These are phyloP conservation scores for Torymus tubicola DNA, from an alignment of 2,888 invertebrate genomes.

Conservation along the genomic window DNA sequence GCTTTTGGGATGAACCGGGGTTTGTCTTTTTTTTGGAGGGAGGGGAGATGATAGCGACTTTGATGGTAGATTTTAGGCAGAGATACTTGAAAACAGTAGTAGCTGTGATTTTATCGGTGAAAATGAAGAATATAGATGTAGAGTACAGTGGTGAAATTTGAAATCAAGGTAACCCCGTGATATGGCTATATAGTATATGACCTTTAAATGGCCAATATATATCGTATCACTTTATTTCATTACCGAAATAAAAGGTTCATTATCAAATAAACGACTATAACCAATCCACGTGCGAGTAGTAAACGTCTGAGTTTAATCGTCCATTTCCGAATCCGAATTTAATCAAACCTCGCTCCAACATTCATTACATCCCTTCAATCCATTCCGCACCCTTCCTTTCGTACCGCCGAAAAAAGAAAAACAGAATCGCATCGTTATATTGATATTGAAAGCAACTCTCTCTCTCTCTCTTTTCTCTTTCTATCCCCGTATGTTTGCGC, in stretches of 20 bases:
- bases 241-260: too few species aligned
- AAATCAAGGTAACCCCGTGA: too few species aligned
- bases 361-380: background rate
- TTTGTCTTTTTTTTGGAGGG: background rate
- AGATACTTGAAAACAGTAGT: too few species aligned
- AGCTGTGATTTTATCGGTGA: too few species aligned
- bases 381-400: too few species aligned
- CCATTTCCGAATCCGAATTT: constrained; percentile 11
- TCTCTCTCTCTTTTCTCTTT: background rate
- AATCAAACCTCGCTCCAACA: constrained; percentile 5
- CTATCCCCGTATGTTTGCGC: constrained; percentile 13
- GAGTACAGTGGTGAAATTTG: too few species aligned
- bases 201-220: too few species aligned
- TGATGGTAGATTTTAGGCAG: too few species aligned
- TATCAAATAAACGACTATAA: too few species aligned
- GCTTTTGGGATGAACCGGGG: constrained; percentile 15
- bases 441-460: constrained; percentile 47
- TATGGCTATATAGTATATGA: too few species aligned
- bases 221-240: too few species aligned
- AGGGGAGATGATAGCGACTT: background rate
- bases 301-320: constrained; percentile 36
- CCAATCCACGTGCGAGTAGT: constrained; percentile 1
- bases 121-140: too few species aligned
- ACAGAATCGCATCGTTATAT: constrained; percentile 20
- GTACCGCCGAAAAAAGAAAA: constrained; percentile 5